phyloP scores from a whole-genome alignment of 2,888 invertebrate genomes.

The Chelonus formosanus region DNA sequence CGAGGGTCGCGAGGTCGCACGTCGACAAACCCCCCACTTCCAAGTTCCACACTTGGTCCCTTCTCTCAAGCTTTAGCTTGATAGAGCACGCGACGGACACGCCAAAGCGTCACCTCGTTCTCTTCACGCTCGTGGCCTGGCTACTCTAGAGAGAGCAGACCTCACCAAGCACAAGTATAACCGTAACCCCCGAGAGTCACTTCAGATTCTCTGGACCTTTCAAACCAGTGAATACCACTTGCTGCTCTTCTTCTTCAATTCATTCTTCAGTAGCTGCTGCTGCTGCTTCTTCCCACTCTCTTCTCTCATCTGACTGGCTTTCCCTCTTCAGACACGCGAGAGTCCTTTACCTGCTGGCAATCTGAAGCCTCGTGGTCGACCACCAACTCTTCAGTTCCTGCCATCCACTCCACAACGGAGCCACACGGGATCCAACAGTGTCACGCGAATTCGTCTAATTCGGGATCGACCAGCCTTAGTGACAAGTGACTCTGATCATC shows the following conservation, averaged over 20 bases:
- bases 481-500: no score
- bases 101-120: conserved; percentile 12
- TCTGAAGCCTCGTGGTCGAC: conserved; percentile 48
- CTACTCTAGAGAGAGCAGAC: not conserved
- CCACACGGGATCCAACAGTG: not conserved
- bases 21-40: conserved; percentile 9
- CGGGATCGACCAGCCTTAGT: no score
- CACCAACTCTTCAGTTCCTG: conserved; percentile 28
- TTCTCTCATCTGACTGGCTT: conserved; percentile 9
- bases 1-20: conserved; percentile 26
- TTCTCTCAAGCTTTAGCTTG: conserved; percentile 5
- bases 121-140: not conserved
- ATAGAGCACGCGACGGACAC: conserved; percentile 30
- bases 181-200: conserved; percentile 28
- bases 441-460: not conserved
- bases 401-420: conserved; percentile 4
- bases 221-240: conserved; percentile 8
- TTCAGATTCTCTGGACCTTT: conserved; percentile 46
- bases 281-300: conserved; percentile 9
- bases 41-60: conserved; percentile 8
- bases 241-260: conserved; percentile 46
- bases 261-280: conserved; percentile 14
- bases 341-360: conserved; percentile 46
- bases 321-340: conserved; percentile 38
- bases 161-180: no score